These are phyloP conservation scores for Campoplex nolae DNA, from an alignment of 2,888 invertebrate species.

Conservation along the genomic window DNA sequence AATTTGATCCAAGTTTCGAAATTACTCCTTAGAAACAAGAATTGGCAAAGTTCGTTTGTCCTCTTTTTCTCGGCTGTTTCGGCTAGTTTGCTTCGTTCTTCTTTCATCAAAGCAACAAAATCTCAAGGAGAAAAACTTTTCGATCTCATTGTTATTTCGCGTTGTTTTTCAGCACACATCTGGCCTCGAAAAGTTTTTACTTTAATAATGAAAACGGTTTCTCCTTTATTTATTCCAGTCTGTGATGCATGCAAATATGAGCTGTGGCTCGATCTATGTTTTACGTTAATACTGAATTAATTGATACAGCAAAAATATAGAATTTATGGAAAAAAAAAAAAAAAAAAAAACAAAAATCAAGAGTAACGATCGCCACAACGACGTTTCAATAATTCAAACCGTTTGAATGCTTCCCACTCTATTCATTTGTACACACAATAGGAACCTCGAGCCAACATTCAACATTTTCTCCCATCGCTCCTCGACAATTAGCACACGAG, in stretches of 20 bases:
- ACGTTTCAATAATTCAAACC: constrained; percentile 12
- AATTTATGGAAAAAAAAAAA: not conserved
- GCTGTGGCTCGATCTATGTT: not conserved
- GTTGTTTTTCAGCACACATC: not conserved
- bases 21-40: constrained; percentile 50
- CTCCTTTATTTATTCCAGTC: not conserved
- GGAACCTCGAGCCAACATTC: constrained; percentile 31
- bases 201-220: not conserved
- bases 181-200: not conserved
- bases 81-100: not conserved
- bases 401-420: not conserved
- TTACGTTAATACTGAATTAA: not conserved
- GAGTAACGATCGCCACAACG: not conserved
- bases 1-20: constrained; percentile 48
- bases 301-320: not conserved
- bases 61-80: constrained; percentile 4
- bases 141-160: constrained; percentile 19
- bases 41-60: constrained; percentile 58
- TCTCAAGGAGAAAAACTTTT: constrained; percentile 23
- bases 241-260: not conserved
- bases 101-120: not conserved
- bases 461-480: constrained; percentile 31
- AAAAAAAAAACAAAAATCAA: no score
- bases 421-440: not conserved
- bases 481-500: constrained; percentile 48